These are phyloP conservation scores for Cephus sareptanus DNA, from an alignment of 2,888 invertebrate genomes.

Conservation along the genomic window DNA sequence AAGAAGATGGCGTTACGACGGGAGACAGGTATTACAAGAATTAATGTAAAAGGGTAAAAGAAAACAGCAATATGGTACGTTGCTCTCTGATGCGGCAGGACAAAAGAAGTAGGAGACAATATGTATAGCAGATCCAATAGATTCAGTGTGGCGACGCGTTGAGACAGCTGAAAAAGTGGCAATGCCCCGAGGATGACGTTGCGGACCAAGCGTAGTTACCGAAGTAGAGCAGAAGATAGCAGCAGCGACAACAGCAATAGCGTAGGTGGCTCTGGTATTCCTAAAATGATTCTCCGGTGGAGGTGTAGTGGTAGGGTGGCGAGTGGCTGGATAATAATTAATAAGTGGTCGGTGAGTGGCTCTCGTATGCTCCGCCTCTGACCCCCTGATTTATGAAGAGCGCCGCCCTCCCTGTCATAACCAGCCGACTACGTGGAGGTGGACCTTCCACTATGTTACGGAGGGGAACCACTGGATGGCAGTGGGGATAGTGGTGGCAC, in stretches of 20 bases:
- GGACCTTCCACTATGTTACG: conserved; percentile 9
- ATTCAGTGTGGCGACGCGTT: background rate
- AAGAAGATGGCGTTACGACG: background rate
- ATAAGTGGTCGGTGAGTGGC: conserved; percentile 64
- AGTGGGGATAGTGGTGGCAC: conserved; percentile 5
- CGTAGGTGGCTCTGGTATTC: conserved; percentile 28
- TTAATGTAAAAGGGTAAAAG: background rate
- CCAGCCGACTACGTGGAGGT: conserved; percentile 44
- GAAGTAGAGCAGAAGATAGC: background rate
- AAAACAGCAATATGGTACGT: background rate
- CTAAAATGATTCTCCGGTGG: background rate
- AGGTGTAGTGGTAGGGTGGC: background rate
- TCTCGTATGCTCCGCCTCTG: conserved; percentile 58
- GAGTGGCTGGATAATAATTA: conserved; percentile 59
- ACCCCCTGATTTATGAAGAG: conserved; percentile 65
- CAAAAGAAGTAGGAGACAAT: background rate
- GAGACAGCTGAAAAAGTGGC: background rate
- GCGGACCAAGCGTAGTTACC: background rate
- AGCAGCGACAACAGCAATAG: conserved; percentile 2
- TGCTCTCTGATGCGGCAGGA: background rate
- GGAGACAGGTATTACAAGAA: background rate
- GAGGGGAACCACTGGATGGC: conserved; percentile 20
- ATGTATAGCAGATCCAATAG: background rate
- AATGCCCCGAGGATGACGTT: background rate
- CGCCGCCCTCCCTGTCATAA: conserved; percentile 65